Conservation (phyloP, 2,113 vertebrate species). For the Nannospalax galili region DNA sequence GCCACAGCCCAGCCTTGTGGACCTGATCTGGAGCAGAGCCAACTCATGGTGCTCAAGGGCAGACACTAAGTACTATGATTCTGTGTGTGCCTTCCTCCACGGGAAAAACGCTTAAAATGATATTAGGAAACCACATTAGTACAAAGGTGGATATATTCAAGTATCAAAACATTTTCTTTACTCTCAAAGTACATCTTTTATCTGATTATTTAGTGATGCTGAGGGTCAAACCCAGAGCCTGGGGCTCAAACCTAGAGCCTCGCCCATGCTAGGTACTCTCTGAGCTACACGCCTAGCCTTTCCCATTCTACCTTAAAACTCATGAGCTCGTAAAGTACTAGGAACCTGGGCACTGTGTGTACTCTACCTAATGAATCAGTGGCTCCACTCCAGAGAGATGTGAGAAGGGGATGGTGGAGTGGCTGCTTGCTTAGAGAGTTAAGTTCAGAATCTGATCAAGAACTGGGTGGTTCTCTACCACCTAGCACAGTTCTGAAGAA, state of each 20-base stretch:
- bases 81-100: not conserved
- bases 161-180: not conserved
- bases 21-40: not conserved
- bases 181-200: not conserved
- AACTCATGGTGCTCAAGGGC: rapidly evolving
- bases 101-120: not conserved
- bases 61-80: too few relatives aligned
- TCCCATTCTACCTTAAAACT: not conserved
- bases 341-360: not conserved
- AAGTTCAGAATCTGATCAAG: not conserved
- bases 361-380: not conserved
- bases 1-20: not conserved
- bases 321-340: not conserved
- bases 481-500: not conserved
- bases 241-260: not conserved
- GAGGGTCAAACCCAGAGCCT: not conserved
- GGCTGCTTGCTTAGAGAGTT: not conserved
- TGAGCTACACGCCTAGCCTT: not conserved
- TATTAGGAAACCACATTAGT: not conserved
- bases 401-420: too few relatives aligned
- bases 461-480: not conserved
- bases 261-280: not conserved
- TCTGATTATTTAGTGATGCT: not conserved
- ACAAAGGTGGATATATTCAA: not conserved
- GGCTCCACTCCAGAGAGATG: not conserved